Evolutionary conservation across 2,888 invertebrate genomes (phyloP).

Genomic region (Oxytorus armatus): DNA sequence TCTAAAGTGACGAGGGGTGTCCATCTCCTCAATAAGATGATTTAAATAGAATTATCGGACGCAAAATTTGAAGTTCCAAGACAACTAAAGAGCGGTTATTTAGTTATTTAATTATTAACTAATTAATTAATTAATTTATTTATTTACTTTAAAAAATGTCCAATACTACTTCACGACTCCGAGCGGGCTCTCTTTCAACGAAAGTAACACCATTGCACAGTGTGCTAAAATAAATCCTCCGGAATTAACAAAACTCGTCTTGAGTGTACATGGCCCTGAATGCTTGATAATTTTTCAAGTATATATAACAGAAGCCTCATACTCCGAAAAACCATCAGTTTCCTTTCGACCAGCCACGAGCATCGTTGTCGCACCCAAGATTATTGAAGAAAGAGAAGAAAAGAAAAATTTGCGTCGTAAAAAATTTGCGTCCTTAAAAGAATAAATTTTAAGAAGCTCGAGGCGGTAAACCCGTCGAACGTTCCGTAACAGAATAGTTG

Average conservation of each 20-base stretch:
- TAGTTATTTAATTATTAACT: too few relatives aligned
- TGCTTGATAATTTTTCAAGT: conserved; percentile 62
- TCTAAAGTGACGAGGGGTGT: too few relatives aligned
- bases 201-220: conserved; percentile 21
- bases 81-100: too few relatives aligned
- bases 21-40: too few relatives aligned
- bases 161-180: not conserved
- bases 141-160: too few relatives aligned
- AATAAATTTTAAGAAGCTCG: not conserved
- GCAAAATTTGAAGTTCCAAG: too few relatives aligned
- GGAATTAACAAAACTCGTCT: conserved; percentile 20
- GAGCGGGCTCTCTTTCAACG: conserved; percentile 1
- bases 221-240: conserved; percentile 23
- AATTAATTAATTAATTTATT: too few relatives aligned
- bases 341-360: conserved; percentile 27
- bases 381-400: not conserved
- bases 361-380: conserved; percentile 2
- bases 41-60: too few relatives aligned
- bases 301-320: conserved; percentile 40
- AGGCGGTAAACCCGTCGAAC: not conserved
- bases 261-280: conserved; percentile 40
- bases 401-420: not conserved
- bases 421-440: not conserved
- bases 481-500: not conserved
- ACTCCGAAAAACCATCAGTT: conserved; percentile 46